Percentiles rank a stretch among this genome's conserved stretches.
Evolutionary conservation across 1,140 invertebrate species (phyloP).

Genomic region (Aradophagus sp.): DNA sequence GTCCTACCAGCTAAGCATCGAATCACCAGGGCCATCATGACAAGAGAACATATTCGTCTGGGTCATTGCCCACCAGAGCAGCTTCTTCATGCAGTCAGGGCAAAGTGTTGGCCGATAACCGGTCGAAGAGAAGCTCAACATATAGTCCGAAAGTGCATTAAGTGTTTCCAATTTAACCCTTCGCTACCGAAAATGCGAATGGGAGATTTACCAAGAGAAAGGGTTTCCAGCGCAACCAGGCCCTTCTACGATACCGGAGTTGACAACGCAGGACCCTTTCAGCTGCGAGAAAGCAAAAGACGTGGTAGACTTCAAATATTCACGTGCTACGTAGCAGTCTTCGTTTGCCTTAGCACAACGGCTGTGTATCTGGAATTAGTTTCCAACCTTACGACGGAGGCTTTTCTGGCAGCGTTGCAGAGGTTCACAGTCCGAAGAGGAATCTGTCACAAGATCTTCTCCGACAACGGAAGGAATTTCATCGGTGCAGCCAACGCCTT

Average conservation of each 20-base stretch:
- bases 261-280: slow-evolving; percentile 3
- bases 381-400: background rate
- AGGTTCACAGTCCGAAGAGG: background rate
- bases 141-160: too few relatives aligned
- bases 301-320: background rate
- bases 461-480: slow-evolving; percentile 9
- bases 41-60: too few relatives aligned
- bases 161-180: background rate
- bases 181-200: background rate
- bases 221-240: background rate
- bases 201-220: slow-evolving; percentile 3
- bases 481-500: background rate
- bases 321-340: slow-evolving; percentile 2
- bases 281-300: slow-evolving; percentile 2
- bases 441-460: background rate
- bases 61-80: too few relatives aligned
- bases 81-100: too few relatives aligned
- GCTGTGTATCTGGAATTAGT: background rate
- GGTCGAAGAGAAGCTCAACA: too few relatives aligned
- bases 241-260: slow-evolving; percentile 1
- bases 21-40: too few relatives aligned
- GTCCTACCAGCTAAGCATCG: too few relatives aligned
- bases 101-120: too few relatives aligned
- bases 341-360: slow-evolving; percentile 5
- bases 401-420: background rate